phyloP scores from a whole-genome alignment of 2,888 invertebrate genomes.

The Volucella bombylans region DNA sequence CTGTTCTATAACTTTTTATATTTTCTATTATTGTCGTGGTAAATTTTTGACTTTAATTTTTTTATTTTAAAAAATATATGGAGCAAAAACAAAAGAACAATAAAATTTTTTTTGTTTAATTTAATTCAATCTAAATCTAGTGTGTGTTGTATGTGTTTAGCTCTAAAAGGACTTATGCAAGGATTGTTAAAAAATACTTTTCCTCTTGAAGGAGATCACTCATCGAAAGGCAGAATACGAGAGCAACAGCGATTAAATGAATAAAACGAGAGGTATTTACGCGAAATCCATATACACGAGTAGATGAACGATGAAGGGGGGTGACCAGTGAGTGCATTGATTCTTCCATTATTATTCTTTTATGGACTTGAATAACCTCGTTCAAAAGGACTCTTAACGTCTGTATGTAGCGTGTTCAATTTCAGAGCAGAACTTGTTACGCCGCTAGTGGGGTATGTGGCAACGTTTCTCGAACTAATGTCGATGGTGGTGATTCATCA shows the following conservation, averaged over 20 bases:
- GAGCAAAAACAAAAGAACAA: too few relatives aligned
- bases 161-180: conserved; percentile 23
- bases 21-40: too few relatives aligned
- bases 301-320: not conserved
- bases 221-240: conserved; percentile 44
- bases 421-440: conserved; percentile 84
- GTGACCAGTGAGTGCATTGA: not conserved
- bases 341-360: too few relatives aligned
- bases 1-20: too few relatives aligned
- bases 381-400: conserved; percentile 81
- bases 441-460: conserved; percentile 70
- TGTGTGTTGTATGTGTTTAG: too few relatives aligned
- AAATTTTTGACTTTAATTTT: too few relatives aligned
- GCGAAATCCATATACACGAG: conserved; percentile 10
- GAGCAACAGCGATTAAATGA: conserved; percentile 40
- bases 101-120: too few relatives aligned
- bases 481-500: conserved; percentile 54
- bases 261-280: conserved; percentile 38
- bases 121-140: too few relatives aligned
- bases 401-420: conserved; percentile 85
- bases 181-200: conserved; percentile 29
- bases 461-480: conserved; percentile 65
- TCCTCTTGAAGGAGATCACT: conserved; percentile 53
- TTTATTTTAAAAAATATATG: too few relatives aligned
- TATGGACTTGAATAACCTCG: conserved; percentile 80